These are phyloP conservation scores for Eonycteris spelaea DNA, from an alignment of 2,113 vertebrate species.

Conservation along the genomic window DNA sequence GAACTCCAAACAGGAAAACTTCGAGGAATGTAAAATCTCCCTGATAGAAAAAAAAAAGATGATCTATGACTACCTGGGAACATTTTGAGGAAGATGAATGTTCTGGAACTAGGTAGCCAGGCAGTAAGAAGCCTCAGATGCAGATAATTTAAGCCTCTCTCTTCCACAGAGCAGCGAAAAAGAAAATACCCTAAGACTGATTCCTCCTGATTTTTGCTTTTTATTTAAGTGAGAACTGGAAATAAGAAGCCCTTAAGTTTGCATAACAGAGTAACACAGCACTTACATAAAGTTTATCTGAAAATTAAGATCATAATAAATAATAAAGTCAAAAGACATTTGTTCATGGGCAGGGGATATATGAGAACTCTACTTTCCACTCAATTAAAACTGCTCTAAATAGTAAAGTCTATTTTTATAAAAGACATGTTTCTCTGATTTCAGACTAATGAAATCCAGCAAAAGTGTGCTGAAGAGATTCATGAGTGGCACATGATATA, in stretches of 20 bases:
- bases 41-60: not conserved
- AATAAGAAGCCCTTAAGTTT: not conserved
- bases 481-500: not conserved
- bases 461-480: not conserved
- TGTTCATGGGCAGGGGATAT: not conserved
- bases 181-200: not conserved
- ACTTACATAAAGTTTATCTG: conserved; percentile 10
- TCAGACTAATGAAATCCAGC: not conserved
- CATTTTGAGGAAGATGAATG: not conserved
- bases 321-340: not conserved
- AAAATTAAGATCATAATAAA: not conserved
- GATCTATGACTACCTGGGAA: not conserved
- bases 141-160: not conserved
- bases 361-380: not conserved
- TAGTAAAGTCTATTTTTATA: not conserved
- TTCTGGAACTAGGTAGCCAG: not conserved
- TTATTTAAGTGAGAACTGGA: not conserved
- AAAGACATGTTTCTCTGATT: not conserved
- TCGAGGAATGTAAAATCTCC: not conserved
- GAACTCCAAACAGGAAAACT: not conserved
- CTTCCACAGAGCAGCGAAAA: not conserved
- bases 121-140: not conserved
- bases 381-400: not conserved
- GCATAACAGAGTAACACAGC: not conserved
- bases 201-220: not conserved